phyloP scores from a whole-genome alignment of 2,888 invertebrate genomes.

The Clostera curtula region DNA sequence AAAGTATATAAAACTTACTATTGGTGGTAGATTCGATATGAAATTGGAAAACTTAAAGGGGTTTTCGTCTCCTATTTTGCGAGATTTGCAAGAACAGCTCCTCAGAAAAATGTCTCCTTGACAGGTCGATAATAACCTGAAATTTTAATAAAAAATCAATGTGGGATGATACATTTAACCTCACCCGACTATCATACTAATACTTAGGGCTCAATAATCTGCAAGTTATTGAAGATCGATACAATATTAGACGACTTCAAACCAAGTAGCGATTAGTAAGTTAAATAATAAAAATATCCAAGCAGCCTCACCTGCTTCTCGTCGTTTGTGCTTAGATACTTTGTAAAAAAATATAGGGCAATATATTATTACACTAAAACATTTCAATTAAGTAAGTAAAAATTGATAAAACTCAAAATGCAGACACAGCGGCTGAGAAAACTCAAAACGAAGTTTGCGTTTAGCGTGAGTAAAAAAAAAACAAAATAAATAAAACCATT shows the following conservation, averaged over 20 bases:
- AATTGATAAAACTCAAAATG: conserved; percentile 47
- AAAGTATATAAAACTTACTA: conserved; percentile 44
- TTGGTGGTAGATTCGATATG: conserved; percentile 73
- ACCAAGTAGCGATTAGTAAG: too few relatives aligned
- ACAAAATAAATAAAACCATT: too few relatives aligned
- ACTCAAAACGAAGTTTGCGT: conserved; percentile 58
- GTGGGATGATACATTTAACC: conserved; percentile 27
- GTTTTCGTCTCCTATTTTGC: conserved; percentile 75
- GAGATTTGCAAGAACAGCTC: conserved; percentile 58
- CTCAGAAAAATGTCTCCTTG: conserved; percentile 69
- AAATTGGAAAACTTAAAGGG: conserved; percentile 72
- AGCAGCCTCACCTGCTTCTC: too few relatives aligned
- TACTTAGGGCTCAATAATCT: conserved; percentile 14
- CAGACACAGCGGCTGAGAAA: conserved; percentile 58
- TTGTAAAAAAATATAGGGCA: too few relatives aligned
- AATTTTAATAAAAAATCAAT: conserved; percentile 69
- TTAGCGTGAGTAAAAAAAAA: conserved; percentile 18
- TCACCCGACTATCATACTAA: conserved; percentile 10
- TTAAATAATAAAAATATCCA: too few relatives aligned
- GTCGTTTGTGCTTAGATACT: too few relatives aligned
- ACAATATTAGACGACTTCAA: too few relatives aligned
- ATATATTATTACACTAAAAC: too few relatives aligned
- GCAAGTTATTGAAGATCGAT: conserved; percentile 23
- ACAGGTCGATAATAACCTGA: conserved; percentile 74
- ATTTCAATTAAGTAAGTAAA: conserved; percentile 23